Evolutionary conservation across 2,888 invertebrate species (phyloP).

Genomic region (Phoenoteleia sp.): DNA sequence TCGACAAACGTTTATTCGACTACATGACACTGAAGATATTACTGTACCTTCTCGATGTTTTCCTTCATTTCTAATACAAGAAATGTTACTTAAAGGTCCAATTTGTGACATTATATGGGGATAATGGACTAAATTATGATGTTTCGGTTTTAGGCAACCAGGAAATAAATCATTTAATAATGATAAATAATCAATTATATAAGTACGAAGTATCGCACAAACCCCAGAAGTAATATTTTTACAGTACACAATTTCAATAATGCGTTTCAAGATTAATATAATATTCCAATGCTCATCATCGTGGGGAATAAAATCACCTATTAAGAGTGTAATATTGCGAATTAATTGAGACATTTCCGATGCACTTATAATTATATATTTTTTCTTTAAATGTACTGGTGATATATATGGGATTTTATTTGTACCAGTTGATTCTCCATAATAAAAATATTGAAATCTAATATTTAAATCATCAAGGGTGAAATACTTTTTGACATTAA

Average conservation of each 20-base stretch:
- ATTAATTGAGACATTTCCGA: constrained; percentile 42
- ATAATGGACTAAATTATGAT: not conserved
- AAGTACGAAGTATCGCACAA: too few species aligned
- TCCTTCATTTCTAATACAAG: not conserved
- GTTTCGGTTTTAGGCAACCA: not conserved
- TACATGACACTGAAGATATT: not conserved
- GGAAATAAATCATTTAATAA: not conserved
- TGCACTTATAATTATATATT: constrained; percentile 37
- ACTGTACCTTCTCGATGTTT: not conserved
- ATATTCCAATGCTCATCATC: too few species aligned
- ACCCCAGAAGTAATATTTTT: too few species aligned
- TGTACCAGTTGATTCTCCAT: constrained; percentile 34
- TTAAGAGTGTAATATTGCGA: constrained; percentile 30
- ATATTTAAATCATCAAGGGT: constrained; percentile 34
- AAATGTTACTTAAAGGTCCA: not conserved
- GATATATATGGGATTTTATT: constrained; percentile 48
- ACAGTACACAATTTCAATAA: too few species aligned
- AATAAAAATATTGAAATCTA: constrained; percentile 53
- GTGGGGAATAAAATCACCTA: constrained; percentile 40
- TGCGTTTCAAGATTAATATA: too few species aligned
- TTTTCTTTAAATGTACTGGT: constrained; percentile 17
- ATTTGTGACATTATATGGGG: not conserved
- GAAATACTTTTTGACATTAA: constrained; percentile 24
- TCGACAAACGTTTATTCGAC: not conserved
- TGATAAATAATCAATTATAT: not conserved